phyloP scores from a whole-genome alignment of 2,113 vertebrate genomes.

The Ondatra zibethicus region DNA sequence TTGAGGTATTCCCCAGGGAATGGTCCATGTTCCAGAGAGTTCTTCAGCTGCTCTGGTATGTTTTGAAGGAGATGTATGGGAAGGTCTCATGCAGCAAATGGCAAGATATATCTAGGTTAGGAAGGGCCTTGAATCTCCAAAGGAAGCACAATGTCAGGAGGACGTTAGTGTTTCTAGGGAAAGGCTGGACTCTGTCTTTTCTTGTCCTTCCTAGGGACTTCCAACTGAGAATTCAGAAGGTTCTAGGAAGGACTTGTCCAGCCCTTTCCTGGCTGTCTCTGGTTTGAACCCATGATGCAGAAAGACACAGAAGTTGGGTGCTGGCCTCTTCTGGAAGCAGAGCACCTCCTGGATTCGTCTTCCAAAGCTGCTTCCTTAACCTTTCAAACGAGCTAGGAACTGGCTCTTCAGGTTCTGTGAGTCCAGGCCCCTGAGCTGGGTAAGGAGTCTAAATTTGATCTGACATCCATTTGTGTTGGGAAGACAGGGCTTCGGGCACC shows the following conservation, averaged over 20 bases:
- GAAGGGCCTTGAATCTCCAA: not conserved
- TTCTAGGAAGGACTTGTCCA: not conserved
- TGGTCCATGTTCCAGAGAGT: not conserved
- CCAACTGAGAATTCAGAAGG: not conserved
- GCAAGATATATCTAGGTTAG: fast-evolving
- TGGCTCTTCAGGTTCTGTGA: constrained; percentile 35
- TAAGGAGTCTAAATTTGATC: constrained; percentile 41
- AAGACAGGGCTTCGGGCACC: not conserved
- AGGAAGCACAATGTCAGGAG: fast-evolving
- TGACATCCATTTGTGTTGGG: not conserved
- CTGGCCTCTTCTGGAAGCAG: not conserved
- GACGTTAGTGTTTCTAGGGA: too few relatives aligned
- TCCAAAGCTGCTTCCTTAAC: not conserved
- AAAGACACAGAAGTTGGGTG: not conserved
- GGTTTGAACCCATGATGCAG: too few relatives aligned
- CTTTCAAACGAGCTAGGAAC: not conserved
- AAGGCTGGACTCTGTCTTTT: fast-evolving
- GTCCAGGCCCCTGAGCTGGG: not conserved
- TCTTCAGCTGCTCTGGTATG: not conserved
- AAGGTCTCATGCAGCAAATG: not conserved
- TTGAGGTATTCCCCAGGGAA: not conserved
- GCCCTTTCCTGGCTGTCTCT: not conserved
- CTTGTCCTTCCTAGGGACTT: too few relatives aligned
- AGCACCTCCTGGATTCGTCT: not conserved
- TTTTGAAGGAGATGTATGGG: not conserved